Base-by-base conservation (phyloP, 2,113 vertebrate species). In the Cromileptes altivelis region DNA sequence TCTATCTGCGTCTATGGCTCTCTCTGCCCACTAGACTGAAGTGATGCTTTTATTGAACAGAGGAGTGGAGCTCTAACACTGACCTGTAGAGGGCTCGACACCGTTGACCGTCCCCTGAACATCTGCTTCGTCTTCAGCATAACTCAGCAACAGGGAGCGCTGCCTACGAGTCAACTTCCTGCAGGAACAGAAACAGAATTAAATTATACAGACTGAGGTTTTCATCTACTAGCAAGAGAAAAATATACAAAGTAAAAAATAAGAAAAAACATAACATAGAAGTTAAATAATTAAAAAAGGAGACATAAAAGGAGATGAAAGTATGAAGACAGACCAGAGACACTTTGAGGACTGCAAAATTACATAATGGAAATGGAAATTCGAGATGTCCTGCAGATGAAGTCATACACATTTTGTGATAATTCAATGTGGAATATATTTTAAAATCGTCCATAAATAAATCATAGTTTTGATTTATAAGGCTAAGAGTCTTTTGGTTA, bases 31-130 rank as follows among this genome's bases (percentile, higher is more conserved):
- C 50, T 13, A 27, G 25, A 5, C 9, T 27, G 19, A 10, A 61
- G 60, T 17, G 49, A 30, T 55, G 40, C 47, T 55, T 50, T 19
- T 19, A 45, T 12, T 45, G 9, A 45, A 12, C 2, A 45, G 8
- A 12, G 42, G 11, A 10, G 42, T 5, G 42, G 12, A 61, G 19
- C 14, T 73, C 10, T 14, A 25, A 47, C 12, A 3, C 86, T 80
- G 57, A 92, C 91, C 91, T 90, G 63, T n/a, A 60, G 90, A 74
- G 3, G 53, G 71, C 17, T 0, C 9, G 3, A 94, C 82, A 0
- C 98, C 97, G 0, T 96, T 98, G 72, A 99, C 97, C 0, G 97
- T 97, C 77, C 98, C 98, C 0, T 96, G 96, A 60, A 98, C 96
- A 0, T 97, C 97, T 0, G 89, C 85, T 94, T 99, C 98, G 0